Conservation (phyloP, 2,113 vertebrate species). For the Pao palembangensis region DNA sequence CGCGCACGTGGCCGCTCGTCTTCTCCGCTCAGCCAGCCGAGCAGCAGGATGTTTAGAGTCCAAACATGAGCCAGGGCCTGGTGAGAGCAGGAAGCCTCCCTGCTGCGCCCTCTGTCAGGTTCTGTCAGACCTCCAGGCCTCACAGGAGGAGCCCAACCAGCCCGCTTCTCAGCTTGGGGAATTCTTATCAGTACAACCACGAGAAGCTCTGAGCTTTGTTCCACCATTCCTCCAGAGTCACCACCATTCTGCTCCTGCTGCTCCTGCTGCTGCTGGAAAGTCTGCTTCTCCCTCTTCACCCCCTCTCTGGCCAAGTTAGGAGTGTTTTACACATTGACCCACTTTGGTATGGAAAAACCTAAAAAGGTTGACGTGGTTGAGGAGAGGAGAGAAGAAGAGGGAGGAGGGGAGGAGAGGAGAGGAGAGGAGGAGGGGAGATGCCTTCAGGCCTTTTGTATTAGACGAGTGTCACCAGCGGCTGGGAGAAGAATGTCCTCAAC, state of each 20-base stretch:
- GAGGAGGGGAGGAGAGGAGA: constrained; percentile 19
- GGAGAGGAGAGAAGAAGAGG: constrained; percentile 4
- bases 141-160: not conserved
- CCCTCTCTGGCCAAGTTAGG: constrained; percentile 61
- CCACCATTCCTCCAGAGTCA: constrained; percentile 14
- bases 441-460: too few species aligned
- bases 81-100: constrained; percentile 40
- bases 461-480: too few species aligned
- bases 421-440: constrained; percentile 11
- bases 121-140: constrained; percentile 33
- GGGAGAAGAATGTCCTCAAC: too few species aligned
- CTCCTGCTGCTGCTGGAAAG: constrained; percentile 51
- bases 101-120: constrained; percentile 41
- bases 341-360: constrained; percentile 73
- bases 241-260: constrained; percentile 61
- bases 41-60: constrained; percentile 58
- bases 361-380: constrained; percentile 40
- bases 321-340: constrained; percentile 77
- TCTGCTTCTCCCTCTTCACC: constrained; percentile 59
- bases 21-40: constrained; percentile 15
- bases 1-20: not conserved
- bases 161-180: not conserved
- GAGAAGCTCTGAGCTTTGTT: not conserved
- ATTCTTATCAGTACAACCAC: not conserved
- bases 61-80: constrained; percentile 45